Evolutionary conservation across 2,888 invertebrate species (phyloP).

Genomic region (Ichneumoninae sp.): DNA sequence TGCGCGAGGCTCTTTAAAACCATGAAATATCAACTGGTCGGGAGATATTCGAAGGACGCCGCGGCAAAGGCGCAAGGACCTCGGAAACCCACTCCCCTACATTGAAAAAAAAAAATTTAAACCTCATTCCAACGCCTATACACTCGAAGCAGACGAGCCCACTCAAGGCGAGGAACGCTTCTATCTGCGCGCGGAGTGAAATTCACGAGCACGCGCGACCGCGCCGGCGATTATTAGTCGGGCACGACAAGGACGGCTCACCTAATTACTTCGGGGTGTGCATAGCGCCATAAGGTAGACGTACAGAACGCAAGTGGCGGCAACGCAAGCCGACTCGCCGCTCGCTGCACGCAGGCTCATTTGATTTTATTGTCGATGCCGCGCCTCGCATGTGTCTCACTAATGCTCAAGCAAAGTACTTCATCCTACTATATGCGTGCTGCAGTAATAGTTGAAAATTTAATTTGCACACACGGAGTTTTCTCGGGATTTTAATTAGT

Average conservation of each 20-base stretch:
- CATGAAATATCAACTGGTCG: conserved; percentile 60
- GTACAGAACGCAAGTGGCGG: conserved; percentile 46
- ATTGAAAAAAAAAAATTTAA: conserved; percentile 10
- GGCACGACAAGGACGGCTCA: conserved; percentile 53
- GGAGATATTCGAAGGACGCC: conserved; percentile 51
- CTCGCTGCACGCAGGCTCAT: conserved; percentile 64
- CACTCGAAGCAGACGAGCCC: conserved; percentile 17
- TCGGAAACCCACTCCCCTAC: conserved; percentile 60
- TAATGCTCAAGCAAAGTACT: conserved; percentile 23
- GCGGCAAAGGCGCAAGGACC: conserved; percentile 58
- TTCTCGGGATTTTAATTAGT: not conserved
- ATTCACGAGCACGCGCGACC: conserved; percentile 61
- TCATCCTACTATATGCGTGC: not conserved
- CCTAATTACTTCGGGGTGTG: conserved; percentile 72
- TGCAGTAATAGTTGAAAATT: not conserved
- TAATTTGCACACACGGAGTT: not conserved
- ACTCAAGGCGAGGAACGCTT: conserved; percentile 21
- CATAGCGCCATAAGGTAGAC: conserved; percentile 41
- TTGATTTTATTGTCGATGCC: conserved; percentile 51
- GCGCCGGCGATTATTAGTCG: conserved; percentile 60
- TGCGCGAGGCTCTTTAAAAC: conserved; percentile 43
- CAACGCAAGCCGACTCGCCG: conserved; percentile 12
- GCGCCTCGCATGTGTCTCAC: conserved; percentile 17
- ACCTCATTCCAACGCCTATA: conserved; percentile 46
- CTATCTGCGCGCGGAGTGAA: conserved; percentile 35